Evolutionary conservation across 2,797 vertebrate genomes (phyloP), one percentile per base, ranked within the genome.

Genomic region (Eptatretus atami): DNA sequence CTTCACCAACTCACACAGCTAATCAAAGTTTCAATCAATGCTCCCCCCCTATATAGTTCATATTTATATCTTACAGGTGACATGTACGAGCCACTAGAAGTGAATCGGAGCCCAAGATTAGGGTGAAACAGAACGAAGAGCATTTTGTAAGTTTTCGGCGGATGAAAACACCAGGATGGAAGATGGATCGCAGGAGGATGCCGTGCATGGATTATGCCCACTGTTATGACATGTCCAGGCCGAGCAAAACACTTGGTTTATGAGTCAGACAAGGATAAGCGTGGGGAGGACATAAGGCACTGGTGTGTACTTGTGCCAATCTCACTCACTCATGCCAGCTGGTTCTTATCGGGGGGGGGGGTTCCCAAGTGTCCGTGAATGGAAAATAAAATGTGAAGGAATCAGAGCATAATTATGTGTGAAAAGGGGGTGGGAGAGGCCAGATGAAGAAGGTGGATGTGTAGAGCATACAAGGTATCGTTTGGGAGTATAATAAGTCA

Each of bases 101-200:
- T 1, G 78, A 80, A 64, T 72, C 67, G 13, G 83, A 86, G 67
- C 85, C 85, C n/a, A n/a, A 0, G 79, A 81, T 1, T 90, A n/a
- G 84, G 85, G 77, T 90, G 57, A 73, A 66, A 82, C 77, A 0
- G 84, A 90, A 71, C 77, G 71, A n/a, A 66, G 78, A 81, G 65
- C 84, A 90, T 6, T 90, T 86, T 65, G 53, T 52, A 1, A 81
- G 84, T 52, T 73, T 81, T 71, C 79, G 84, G n/a, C n/a, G 64
- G 85, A 90, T 15, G 2, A 69, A 24, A 81, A n/a, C n/a, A 90
- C 73, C 79, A 84, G 75, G 81, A 88, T 0, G 82, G 83, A 75
- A 71, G 65, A 70, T 88, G 71, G 80, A 86, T 12, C 69, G 6
- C 54, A 9, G 0, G 84, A 88, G n/a, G 68, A 76, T 87, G 1